These are phyloP conservation scores for Asobara japonica DNA, from an alignment of 1,140 invertebrate genomes.

Conservation along the genomic window DNA sequence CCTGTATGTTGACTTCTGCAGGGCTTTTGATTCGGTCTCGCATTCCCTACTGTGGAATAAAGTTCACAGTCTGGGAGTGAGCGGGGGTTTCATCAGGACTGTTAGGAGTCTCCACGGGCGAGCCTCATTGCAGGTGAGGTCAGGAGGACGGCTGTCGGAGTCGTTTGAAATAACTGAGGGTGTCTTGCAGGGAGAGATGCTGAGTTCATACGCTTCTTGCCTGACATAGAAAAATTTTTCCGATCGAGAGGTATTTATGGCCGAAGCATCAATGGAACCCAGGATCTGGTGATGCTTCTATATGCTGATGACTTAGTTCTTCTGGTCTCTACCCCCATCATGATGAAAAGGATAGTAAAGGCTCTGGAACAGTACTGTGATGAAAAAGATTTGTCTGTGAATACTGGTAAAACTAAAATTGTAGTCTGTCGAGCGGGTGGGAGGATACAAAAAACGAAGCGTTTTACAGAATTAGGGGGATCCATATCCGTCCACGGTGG, in stretches of 20 bases:
- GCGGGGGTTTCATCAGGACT: background rate
- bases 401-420: constrained; percentile 42
- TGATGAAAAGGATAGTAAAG: constrained; percentile 27
- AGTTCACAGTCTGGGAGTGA: background rate
- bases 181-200: constrained; percentile 35
- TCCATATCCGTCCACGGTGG: background rate
- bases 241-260: constrained; percentile 14
- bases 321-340: background rate
- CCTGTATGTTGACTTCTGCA: background rate
- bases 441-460: too few relatives aligned
- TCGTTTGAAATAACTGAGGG: constrained; percentile 18
- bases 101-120: background rate
- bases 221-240: constrained; percentile 34
- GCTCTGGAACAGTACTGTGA: constrained; percentile 36
- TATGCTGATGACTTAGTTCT: too few relatives aligned
- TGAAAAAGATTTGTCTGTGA: constrained; percentile 26
- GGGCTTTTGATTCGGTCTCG: constrained; percentile 19
- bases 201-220: constrained; percentile 34
- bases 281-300: too few relatives aligned
- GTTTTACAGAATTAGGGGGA: too few relatives aligned
- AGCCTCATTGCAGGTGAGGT: background rate
- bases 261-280: too few relatives aligned
- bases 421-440: constrained; percentile 38
- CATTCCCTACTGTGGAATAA: constrained; percentile 18
- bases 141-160: background rate